Base-by-base conservation (phyloP, 2,113 vertebrate genomes). In the Cynocephalus volans region DNA sequence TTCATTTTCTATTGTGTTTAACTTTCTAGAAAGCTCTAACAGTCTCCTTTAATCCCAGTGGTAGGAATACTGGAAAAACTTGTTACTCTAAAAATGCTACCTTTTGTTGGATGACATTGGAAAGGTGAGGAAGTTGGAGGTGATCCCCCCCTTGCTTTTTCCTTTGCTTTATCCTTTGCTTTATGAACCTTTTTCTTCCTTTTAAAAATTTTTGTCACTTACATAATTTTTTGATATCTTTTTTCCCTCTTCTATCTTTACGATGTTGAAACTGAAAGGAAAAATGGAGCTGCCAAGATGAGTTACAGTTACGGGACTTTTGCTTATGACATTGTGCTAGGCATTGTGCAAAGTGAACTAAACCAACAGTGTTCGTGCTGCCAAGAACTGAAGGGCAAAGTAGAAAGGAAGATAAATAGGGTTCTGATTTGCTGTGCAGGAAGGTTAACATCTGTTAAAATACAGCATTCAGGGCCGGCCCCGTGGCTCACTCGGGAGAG, bases 241-340 rank as follows among this genome's bases (percentile, higher is more conserved):
- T 12, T 21, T 10, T 0, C 23, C 9, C 4, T 3, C 21, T 50
- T 8, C 60, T 72, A 3, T 88, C 45, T 87, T 94, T 80, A n/a
- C 77, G 23, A 73, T 50, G 24, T 93, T 76, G 23, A 89, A 81
- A 86, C 95, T 93, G 86, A 92, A 89, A 95, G 90, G 31, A 58
- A 93, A 79, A 79, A 48, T 23, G 33, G 48, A 94, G 45, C 88
- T 50, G 52, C 62, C 70, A 31, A 41, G n/a, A 54, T 77, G 50
- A 83, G 45, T 83, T 75, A 33, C 13, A 70, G 31, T 56, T 65
- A 62, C 73, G 14, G 84, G n/a, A 62, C 86, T 64, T 88, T 83
- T 69, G 11, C 52, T 84, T 62, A 45, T 58, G 64, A 15, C 36
- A 8, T 56, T 94, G 48, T 76, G 10, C 31, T 69, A 52, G 45